These are phyloP conservation scores for Trachelus troglodyta DNA, from an alignment of 2,888 invertebrate genomes.

Conservation along the genomic window DNA sequence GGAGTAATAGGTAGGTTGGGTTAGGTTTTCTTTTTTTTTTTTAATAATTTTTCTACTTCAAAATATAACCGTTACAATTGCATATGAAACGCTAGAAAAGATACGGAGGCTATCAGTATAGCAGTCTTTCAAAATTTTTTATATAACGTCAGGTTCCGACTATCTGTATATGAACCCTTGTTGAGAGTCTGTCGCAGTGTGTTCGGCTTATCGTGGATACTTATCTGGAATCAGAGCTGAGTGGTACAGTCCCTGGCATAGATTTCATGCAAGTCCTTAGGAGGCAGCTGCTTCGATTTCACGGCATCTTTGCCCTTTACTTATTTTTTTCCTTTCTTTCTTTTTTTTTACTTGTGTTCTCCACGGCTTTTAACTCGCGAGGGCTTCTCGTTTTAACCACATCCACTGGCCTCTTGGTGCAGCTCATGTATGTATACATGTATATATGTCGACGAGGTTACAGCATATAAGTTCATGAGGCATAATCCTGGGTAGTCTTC, in stretches of 20 bases:
- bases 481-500: neutral
- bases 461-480: neutral
- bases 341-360: neutral
- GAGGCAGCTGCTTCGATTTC: neutral
- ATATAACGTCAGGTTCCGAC: neutral
- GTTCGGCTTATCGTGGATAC: neutral
- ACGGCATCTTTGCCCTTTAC: neutral
- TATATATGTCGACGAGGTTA: neutral
- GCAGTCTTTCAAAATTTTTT: neutral
- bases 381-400: neutral
- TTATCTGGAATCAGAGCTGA: neutral
- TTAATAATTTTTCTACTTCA: neutral
- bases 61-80: neutral
- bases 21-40: neutral
- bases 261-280: neutral
- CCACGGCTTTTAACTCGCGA: neutral
- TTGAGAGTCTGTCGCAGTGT: neutral
- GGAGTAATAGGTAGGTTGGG: neutral
- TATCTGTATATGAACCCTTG: neutral
- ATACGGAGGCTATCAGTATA: neutral
- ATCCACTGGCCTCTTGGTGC: neutral
- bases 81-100: neutral
- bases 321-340: neutral
- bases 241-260: neutral
- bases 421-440: neutral